These are phyloP conservation scores for Micromesistius poutassou DNA, from an alignment of 2,797 vertebrate species.

Conservation along the genomic window DNA sequence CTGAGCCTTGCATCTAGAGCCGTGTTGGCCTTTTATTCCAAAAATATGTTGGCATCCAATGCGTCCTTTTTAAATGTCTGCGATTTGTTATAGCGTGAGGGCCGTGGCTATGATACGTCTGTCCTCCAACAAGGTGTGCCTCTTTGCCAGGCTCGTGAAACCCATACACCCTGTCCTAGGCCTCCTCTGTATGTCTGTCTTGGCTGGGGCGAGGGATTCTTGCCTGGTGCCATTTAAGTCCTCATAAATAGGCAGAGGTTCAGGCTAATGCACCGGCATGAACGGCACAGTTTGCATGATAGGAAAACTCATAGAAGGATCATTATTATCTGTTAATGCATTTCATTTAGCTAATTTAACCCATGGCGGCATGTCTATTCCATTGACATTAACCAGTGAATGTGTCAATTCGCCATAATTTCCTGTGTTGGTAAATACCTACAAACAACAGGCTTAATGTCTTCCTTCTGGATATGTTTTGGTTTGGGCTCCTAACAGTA, in stretches of 20 bases:
- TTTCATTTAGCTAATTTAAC: background rate
- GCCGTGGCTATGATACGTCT: conserved; percentile 30
- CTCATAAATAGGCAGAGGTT: conserved; percentile 28
- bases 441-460: background rate
- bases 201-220: conserved; percentile 31
- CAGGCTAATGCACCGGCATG: conserved; percentile 21
- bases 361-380: background rate
- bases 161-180: conserved; percentile 43
- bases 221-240: conserved; percentile 34
- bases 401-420: background rate
- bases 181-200: conserved; percentile 37
- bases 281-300: background rate
- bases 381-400: background rate
- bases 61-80: conserved; percentile 39
- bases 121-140: conserved; percentile 52
- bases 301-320: background rate
- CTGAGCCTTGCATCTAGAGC: conserved; percentile 47
- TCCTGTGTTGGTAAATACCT: conserved; percentile 2
- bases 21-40: conserved; percentile 44
- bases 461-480: background rate
- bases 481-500: background rate
- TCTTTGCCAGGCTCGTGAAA: conserved; percentile 46
- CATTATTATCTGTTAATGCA: background rate
- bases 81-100: conserved; percentile 36
- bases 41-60: conserved; percentile 52